A percentile compares a stretch with the other conserved stretches of the same genome.
Evolutionary conservation across 2,797 vertebrate genomes (phyloP).

Genomic region (Aplochiton taeniatus): DNA sequence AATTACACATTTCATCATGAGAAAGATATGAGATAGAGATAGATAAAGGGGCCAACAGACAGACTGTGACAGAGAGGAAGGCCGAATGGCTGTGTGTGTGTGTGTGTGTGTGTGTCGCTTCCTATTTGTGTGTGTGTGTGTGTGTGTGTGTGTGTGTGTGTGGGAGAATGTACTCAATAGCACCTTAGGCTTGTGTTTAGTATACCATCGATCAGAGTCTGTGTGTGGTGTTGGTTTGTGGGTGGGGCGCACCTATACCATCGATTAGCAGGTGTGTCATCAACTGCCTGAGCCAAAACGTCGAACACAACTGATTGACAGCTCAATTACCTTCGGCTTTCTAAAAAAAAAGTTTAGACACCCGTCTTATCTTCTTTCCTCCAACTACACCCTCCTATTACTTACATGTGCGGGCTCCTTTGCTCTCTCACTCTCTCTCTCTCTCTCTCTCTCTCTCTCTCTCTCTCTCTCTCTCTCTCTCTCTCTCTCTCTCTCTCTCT

Average conservation of each 20-base stretch:
- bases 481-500: conserved; percentile 32
- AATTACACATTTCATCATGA: neutral
- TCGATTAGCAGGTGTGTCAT: too few relatives aligned
- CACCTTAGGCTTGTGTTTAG: too few relatives aligned
- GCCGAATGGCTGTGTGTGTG: neutral
- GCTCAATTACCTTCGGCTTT: conserved; percentile 25
- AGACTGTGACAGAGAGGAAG: too few relatives aligned
- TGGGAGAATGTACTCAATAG: neutral
- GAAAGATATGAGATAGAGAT: too few relatives aligned
- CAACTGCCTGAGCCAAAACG: neutral
- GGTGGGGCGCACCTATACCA: too few relatives aligned
- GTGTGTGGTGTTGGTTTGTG: too few relatives aligned
- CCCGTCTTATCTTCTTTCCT: neutral
- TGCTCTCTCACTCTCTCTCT: neutral
- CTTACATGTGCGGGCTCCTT: too few relatives aligned
- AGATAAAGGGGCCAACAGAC: too few relatives aligned
- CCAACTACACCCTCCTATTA: neutral
- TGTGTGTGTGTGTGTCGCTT: neutral
- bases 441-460: neutral
- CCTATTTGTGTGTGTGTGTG: neutral
- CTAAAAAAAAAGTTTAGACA: conserved; percentile 14
- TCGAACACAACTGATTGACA: conserved; percentile 13
- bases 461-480: neutral
- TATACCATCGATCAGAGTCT: too few relatives aligned
- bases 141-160: neutral